Evolutionary conservation across 2,797 vertebrate genomes (phyloP), one percentile per base, ranked within the genome.

Genomic region (Sebastes oblongus): DNA sequence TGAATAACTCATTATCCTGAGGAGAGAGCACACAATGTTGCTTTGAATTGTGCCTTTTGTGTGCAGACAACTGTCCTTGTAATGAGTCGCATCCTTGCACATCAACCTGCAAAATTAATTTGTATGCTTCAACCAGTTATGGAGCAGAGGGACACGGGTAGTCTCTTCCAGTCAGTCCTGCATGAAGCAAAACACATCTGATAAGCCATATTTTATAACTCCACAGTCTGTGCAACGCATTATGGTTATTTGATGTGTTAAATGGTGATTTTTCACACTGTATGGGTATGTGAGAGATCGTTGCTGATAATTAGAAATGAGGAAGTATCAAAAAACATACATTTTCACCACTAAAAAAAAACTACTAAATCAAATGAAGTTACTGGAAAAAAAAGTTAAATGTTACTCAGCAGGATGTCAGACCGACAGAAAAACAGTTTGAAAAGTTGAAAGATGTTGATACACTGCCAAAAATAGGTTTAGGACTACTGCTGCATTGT

Each of bases 41-140:
- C 65, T 72, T 39, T 91, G 85, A 92, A 86, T 86, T 83, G 60
- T 82, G 55, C 67, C 67, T 73, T 85, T 86, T 91, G 86, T 87
- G 78, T 24, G 27, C 29, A 73, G 59, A 82, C 66, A 86, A 77
- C 75, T 72, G 29, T 50, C 80, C 66, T 82, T 83, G 39, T 83
- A 92, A 90, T 72, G 64, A 86, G 68, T 79, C 12, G 3, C 56
- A 88, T 90, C 86, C 83, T 86, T 8, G 20, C 72, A 77, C 73
- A 90, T 80, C 69, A 82, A 82, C 77, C 78, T 71, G 67, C 14
- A 54, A 89, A 92, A 93, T 89, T 5, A 5, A 90, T 89, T 90
- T 71, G 27, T 42, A 82, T 36, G 86, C 89, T 75, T 83, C 22
- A 78, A 8, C 50, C 75, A 76, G 62, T 78, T 36, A 78, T 61